These are phyloP conservation scores for Gila orcuttii DNA, from an alignment of 2,113 vertebrate species.

Conservation along the genomic window DNA sequence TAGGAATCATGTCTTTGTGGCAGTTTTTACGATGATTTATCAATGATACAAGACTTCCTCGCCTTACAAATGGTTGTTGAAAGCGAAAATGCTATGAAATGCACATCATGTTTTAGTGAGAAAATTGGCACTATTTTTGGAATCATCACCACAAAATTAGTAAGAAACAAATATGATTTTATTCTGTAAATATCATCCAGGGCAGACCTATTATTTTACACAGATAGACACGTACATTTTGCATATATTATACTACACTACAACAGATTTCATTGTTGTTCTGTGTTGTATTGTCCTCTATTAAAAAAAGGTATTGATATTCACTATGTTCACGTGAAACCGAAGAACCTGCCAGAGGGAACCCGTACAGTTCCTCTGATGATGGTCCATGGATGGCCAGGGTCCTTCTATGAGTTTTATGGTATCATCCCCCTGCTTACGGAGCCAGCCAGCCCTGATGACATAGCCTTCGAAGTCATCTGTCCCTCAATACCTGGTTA, in stretches of 20 bases:
- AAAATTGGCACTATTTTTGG: too few relatives aligned
- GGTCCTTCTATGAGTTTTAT: conserved; percentile 91
- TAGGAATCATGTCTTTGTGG: not conserved
- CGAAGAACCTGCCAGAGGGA: conserved; percentile 71
- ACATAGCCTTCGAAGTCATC: conserved; percentile 83
- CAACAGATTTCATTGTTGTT: not conserved
- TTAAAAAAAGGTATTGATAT: conserved; percentile 79
- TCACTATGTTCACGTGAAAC: conserved; percentile 85
- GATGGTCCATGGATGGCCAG: conserved; percentile 90
- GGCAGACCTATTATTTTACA: not conserved
- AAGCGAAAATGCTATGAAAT: not conserved
- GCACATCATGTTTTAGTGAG: not conserved
- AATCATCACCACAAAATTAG: not conserved
- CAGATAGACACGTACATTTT: not conserved
- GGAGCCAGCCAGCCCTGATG: conserved; percentile 63
- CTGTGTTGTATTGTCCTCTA: not conserved
- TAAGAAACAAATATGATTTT: not conserved
- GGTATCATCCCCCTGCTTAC: conserved; percentile 84
- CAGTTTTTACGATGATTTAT: not conserved
- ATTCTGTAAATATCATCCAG: not conserved
- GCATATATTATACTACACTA: not conserved
- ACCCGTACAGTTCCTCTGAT: conserved; percentile 75
- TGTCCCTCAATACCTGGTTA: conserved; percentile 93
- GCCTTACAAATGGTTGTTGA: not conserved
- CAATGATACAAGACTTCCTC: too few relatives aligned